phyloP scores from a whole-genome alignment of 2,113 vertebrate genomes.

The Malurus melanocephalus region DNA sequence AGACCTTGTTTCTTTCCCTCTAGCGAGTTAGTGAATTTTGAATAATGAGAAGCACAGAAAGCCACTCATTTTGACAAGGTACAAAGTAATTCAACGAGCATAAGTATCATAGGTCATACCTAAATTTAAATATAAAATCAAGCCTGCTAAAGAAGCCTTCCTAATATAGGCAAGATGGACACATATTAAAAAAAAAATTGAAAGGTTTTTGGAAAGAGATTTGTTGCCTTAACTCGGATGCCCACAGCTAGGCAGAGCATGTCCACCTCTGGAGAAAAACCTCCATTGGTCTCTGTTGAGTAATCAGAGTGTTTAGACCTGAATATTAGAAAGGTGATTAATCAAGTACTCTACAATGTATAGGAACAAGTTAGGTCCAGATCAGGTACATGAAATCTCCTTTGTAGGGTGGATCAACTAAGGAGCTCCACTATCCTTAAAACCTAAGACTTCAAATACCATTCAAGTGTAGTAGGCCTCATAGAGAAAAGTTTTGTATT shows the following conservation, averaged over 20 bases:
- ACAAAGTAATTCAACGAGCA: background rate
- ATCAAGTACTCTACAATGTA: background rate
- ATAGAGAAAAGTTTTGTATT: background rate
- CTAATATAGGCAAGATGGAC: background rate
- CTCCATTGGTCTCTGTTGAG: background rate
- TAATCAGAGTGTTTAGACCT: background rate
- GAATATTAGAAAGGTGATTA: background rate
- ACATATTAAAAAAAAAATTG: background rate
- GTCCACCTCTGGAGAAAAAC: background rate
- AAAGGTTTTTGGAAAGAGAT: background rate
- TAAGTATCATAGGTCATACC: background rate
- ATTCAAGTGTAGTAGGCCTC: background rate
- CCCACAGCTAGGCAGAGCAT: background rate
- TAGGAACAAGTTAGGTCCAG: background rate
- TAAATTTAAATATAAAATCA: background rate
- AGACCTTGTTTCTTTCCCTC: background rate
- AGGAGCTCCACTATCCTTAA: background rate
- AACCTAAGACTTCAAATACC: background rate
- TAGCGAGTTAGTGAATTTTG: background rate
- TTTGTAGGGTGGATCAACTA: background rate
- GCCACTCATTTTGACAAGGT: background rate
- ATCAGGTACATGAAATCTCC: background rate
- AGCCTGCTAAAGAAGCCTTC: background rate
- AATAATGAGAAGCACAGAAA: background rate
- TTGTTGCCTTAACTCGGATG: background rate